phyloP scores from a whole-genome alignment of 2,888 invertebrate genomes.

The Patella ulyssiponensis region DNA sequence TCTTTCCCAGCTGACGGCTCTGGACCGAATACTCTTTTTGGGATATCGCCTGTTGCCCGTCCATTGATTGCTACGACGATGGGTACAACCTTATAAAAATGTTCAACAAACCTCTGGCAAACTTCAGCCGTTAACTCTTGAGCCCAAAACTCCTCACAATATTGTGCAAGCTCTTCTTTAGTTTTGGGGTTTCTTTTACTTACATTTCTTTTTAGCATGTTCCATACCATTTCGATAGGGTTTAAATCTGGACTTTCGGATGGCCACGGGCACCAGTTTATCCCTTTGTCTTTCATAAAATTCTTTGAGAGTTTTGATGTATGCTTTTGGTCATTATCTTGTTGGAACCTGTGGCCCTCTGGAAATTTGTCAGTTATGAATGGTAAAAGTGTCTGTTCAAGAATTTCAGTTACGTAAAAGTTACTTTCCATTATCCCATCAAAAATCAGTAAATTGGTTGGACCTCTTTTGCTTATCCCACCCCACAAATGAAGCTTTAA shows the following conservation, averaged over 20 bases:
- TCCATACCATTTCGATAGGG: conserved; percentile 17
- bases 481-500: too few relatives aligned
- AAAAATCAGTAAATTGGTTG: too few relatives aligned
- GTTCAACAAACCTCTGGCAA: conserved; percentile 10
- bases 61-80: neutral
- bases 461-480: too few relatives aligned
- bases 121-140: neutral
- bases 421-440: too few relatives aligned
- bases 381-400: too few relatives aligned
- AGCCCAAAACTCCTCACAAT: conserved; percentile 10
- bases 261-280: neutral
- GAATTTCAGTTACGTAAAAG: too few relatives aligned
- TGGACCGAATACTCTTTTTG: too few relatives aligned
- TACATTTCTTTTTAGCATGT: conserved; percentile 14
- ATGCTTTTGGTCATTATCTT: too few relatives aligned
- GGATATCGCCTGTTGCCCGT: neutral
- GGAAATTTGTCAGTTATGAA: too few relatives aligned
- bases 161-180: neutral
- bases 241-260: conserved; percentile 17
- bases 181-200: conserved; percentile 8
- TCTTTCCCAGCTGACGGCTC: too few relatives aligned
- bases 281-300: neutral
- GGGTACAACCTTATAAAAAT: conserved; percentile 6
- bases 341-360: too few relatives aligned
- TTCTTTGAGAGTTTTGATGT: neutral